Conservation (phyloP, 2,797 vertebrate species). For the Champsocephalus esox region DNA sequence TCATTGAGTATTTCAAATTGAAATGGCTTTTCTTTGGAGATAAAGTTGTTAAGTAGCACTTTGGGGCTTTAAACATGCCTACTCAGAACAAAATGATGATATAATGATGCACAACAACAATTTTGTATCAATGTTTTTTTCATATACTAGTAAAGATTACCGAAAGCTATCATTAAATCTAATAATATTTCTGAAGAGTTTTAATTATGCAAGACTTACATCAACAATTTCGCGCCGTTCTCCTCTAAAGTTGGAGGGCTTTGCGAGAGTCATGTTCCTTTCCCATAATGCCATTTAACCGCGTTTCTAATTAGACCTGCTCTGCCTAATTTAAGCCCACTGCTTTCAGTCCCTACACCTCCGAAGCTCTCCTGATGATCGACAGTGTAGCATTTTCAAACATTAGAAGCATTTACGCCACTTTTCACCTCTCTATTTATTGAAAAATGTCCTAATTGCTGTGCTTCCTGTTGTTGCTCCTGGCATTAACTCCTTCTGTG, state of each 20-base stretch:
- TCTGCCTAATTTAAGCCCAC: neutral
- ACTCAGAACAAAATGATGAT: slow-evolving; percentile 9
- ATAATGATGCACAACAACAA: slow-evolving; percentile 10
- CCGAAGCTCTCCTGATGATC: neutral
- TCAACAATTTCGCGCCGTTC: neutral
- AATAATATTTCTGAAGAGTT: neutral
- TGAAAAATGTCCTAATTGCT: neutral
- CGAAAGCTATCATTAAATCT: neutral
- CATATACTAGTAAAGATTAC: neutral
- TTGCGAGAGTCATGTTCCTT: neutral
- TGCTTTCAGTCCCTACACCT: neutral
- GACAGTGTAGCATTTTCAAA: neutral
- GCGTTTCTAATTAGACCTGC: neutral
- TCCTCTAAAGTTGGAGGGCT: neutral
- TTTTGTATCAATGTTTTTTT: slow-evolving; percentile 8
- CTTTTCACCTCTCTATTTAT: neutral
- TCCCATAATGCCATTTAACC: neutral
- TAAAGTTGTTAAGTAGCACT: slow-evolving; percentile 26
- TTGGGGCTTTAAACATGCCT: slow-evolving; percentile 8
- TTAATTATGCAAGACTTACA: neutral
- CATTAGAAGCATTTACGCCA: neutral
- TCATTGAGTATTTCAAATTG: slow-evolving; percentile 1
- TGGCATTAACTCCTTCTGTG: slow-evolving; percentile 31
- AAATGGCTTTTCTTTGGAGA: slow-evolving; percentile 15
- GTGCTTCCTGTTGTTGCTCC: slow-evolving; percentile 20